phyloP scores from a whole-genome alignment of 2,888 invertebrate genomes.

The Eupeodes latifasciatus region DNA sequence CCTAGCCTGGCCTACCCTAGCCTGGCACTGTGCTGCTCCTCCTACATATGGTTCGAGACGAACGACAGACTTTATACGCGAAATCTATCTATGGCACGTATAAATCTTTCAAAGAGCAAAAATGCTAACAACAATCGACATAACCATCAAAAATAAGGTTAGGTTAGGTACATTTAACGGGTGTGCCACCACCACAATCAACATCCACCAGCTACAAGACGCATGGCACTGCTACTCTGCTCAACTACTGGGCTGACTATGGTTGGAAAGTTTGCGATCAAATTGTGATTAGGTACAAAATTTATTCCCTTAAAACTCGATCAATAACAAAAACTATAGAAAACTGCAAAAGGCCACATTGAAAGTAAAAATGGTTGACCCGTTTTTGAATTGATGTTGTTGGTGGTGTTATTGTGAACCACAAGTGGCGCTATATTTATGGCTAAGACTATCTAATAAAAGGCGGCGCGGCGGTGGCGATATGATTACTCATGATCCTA shows the following conservation, averaged over 20 bases:
- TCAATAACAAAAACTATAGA: background rate
- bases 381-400: background rate
- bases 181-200: conserved; percentile 47
- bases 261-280: conserved; percentile 8
- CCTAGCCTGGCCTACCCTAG: background rate
- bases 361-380: conserved; percentile 36
- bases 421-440: conserved; percentile 69
- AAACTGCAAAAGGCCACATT: conserved; percentile 16
- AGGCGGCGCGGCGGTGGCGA: too few relatives aligned
- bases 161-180: conserved; percentile 61
- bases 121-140: conserved; percentile 63
- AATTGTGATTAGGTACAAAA: conserved; percentile 50
- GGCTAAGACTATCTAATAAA: conserved; percentile 22
- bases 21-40: conserved; percentile 23
- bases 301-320: conserved; percentile 7
- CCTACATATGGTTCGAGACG: conserved; percentile 14
- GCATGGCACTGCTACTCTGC: too few relatives aligned
- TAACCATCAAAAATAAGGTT: conserved; percentile 63
- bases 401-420: background rate
- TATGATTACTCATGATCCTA: conserved; percentile 12
- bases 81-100: conserved; percentile 25
- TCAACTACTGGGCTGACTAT: background rate
- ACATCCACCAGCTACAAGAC: too few relatives aligned
- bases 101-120: conserved; percentile 28
- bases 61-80: background rate